Evolutionary conservation across 2,888 invertebrate species (phyloP).

Genomic region (Epinotia ramella): DNA sequence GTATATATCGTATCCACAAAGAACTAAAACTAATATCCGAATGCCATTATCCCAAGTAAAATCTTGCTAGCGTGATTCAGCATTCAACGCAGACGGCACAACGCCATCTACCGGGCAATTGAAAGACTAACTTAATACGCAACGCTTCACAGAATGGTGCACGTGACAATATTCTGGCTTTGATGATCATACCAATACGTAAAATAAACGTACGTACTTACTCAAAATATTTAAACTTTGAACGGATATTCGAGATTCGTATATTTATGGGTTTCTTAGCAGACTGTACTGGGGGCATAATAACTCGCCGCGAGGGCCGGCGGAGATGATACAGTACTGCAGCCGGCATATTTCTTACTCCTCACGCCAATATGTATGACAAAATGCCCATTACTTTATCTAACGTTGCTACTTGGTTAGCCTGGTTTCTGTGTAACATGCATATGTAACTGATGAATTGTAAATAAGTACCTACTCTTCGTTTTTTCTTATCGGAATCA

Average conservation of each 20-base stretch:
- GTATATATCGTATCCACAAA: too few relatives aligned
- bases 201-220: neutral
- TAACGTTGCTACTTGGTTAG: conserved; percentile 9
- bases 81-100: neutral
- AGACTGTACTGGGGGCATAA: conserved; percentile 58
- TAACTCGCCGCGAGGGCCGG: conserved; percentile 63
- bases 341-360: conserved; percentile 61
- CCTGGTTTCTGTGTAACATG: neutral
- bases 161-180: too few relatives aligned
- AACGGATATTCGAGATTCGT: conserved; percentile 33
- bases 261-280: conserved; percentile 35
- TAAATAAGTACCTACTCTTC: neutral
- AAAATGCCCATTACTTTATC: conserved; percentile 44
- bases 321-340: conserved; percentile 65
- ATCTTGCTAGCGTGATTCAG: neutral
- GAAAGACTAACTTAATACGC: neutral
- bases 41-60: neutral
- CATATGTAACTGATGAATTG: neutral
- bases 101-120: too few relatives aligned
- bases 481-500: neutral
- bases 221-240: neutral
- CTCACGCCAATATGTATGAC: conserved; percentile 42
- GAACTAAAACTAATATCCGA: too few relatives aligned
- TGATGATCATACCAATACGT: neutral
- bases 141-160: neutral